These are phyloP conservation scores for Muntiacus muntjak DNA, from an alignment of 2,113 vertebrate species.

Conservation along the genomic window DNA sequence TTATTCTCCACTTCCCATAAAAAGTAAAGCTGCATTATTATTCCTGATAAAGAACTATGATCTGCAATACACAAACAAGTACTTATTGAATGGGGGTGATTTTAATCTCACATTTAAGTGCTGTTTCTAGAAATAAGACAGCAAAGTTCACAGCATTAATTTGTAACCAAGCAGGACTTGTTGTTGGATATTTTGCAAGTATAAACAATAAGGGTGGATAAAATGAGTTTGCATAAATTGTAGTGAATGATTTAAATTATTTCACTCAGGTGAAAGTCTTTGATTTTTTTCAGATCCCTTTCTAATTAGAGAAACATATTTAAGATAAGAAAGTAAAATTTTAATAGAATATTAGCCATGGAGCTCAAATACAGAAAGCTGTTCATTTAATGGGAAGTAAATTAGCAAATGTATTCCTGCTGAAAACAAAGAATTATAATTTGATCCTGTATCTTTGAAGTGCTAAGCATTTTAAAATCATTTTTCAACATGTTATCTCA, in stretches of 20 bases:
- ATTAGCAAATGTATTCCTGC: background rate
- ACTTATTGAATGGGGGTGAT: background rate
- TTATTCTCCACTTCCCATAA: constrained; percentile 69
- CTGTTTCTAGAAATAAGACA: constrained; percentile 18
- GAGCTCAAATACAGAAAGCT: background rate
- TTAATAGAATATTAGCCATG: background rate
- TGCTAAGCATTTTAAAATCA: background rate
- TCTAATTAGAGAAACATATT: constrained; percentile 4
- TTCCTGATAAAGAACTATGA: constrained; percentile 34
- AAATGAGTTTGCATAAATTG: background rate
- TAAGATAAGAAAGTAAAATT: background rate
- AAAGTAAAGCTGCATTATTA: constrained; percentile 57
- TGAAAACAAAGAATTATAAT: constrained; percentile 7
- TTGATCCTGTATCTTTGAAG: background rate
- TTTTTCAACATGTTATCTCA: background rate
- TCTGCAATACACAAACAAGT: background rate
- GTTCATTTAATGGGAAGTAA: background rate
- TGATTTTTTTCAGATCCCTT: constrained; percentile 3
- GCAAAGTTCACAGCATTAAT: background rate
- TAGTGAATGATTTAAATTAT: background rate
- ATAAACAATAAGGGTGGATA: background rate
- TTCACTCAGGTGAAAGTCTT: background rate
- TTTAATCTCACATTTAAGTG: constrained; percentile 24
- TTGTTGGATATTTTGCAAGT: background rate
- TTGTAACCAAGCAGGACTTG: background rate